Evolutionary conservation across 2,888 invertebrate genomes (phyloP).

Genomic region (Spatulosminthurus flaviceps): DNA sequence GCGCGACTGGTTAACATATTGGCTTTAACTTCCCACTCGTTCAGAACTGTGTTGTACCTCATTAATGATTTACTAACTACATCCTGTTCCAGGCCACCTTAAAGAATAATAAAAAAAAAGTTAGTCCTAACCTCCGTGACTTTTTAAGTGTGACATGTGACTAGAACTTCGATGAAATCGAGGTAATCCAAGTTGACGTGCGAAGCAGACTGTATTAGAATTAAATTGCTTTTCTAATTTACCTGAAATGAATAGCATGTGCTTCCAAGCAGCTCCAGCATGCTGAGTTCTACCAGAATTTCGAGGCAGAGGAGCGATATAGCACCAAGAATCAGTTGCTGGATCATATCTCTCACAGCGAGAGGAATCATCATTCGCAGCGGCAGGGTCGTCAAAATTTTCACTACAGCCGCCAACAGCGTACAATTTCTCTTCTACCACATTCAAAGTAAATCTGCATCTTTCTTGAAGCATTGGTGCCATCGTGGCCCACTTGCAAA

Average conservation of each 20-base stretch:
- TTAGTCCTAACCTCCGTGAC: background rate
- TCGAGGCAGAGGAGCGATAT: constrained; percentile 69
- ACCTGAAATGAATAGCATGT: constrained; percentile 66
- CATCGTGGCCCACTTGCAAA: constrained; percentile 75
- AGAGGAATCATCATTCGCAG: constrained; percentile 66
- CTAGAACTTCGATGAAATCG: too few relatives aligned
- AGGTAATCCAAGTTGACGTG: too few relatives aligned
- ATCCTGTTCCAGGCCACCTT: constrained; percentile 72
- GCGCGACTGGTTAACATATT: constrained; percentile 73
- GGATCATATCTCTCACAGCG: constrained; percentile 74
- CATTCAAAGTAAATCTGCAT: constrained; percentile 75
- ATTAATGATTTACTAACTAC: constrained; percentile 68
- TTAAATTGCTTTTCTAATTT: background rate
- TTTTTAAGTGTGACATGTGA: background rate
- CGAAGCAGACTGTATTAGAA: too few relatives aligned
- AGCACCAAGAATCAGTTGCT: constrained; percentile 71
- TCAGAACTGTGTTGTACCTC: constrained; percentile 69
- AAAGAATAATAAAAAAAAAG: constrained; percentile 50
- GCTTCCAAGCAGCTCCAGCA: constrained; percentile 69
- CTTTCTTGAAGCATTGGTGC: constrained; percentile 75
- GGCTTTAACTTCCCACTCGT: constrained; percentile 70
- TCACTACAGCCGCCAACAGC: constrained; percentile 75
- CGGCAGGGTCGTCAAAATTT: constrained; percentile 67
- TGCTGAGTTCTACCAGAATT: constrained; percentile 72
- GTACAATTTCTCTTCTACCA: constrained; percentile 69